phyloP scores from a whole-genome alignment of 2,797 vertebrate genomes.

The Phataginus tricuspis region DNA sequence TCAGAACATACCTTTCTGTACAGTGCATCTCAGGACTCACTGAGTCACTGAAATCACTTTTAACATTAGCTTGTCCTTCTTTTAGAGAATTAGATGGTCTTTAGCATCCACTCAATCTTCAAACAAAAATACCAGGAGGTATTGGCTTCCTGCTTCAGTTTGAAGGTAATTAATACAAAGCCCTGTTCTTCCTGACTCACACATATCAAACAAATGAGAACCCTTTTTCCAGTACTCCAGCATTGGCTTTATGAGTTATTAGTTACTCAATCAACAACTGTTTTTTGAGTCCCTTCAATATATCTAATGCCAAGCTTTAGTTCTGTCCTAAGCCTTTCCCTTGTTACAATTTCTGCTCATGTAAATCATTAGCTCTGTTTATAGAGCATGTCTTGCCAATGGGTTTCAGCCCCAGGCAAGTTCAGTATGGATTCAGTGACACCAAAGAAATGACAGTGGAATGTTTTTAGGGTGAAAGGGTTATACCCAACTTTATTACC shows the following conservation, averaged over 20 bases:
- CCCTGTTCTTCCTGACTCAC: neutral
- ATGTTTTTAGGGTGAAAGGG: no score
- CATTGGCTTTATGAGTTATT: neutral
- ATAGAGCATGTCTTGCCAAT: neutral
- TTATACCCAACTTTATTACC: no score
- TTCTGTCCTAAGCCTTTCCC: slow-evolving; percentile 19
- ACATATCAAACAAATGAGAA: neutral
- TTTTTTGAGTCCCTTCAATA: neutral
- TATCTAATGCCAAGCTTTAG: slow-evolving; percentile 1
- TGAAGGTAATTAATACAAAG: slow-evolving; percentile 10
- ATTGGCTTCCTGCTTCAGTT: slow-evolving; percentile 40
- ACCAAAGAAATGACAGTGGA: no score
- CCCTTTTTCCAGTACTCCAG: neutral
- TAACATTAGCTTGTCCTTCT: neutral
- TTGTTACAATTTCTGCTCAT: slow-evolving; percentile 21
- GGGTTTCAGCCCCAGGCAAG: no score
- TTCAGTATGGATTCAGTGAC: no score
- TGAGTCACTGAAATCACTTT: slow-evolving; percentile 1
- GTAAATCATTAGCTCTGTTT: slow-evolving; percentile 24
- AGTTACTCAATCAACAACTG: neutral
- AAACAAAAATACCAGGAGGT: neutral
- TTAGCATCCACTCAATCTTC: neutral
- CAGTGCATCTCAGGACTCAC: neutral
- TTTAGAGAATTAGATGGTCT: slow-evolving; percentile 19
- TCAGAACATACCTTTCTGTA: neutral